These are phyloP conservation scores for Medauroidea extradentata DNA, from an alignment of 1,140 invertebrate species.

Conservation along the genomic window DNA sequence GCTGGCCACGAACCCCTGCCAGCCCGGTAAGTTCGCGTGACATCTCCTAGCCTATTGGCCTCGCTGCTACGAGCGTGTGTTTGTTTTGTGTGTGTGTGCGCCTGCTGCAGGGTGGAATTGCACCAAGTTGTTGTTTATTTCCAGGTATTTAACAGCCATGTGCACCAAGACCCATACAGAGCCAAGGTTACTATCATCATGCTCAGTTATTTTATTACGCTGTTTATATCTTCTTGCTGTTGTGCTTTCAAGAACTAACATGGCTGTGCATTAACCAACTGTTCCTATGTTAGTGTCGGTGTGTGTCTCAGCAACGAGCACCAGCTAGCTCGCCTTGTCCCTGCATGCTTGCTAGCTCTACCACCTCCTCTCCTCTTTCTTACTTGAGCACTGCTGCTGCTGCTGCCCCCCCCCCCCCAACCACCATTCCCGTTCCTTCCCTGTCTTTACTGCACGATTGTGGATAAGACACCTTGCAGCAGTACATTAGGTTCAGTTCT, in stretches of 20 bases:
- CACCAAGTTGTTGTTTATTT: slow-evolving; percentile 39
- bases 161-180: slow-evolving; percentile 83
- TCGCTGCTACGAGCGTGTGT: not conserved
- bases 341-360: no score
- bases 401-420: no score
- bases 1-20: slow-evolving; percentile 81
- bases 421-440: no score
- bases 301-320: no score
- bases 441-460: no score
- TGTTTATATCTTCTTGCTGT: slow-evolving; percentile 1
- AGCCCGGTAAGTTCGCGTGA: slow-evolving; percentile 69
- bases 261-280: slow-evolving; percentile 1
- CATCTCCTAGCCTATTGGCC: not conserved
- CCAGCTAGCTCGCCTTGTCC: no score
- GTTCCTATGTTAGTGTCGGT: not conserved
- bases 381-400: no score
- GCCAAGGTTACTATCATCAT: slow-evolving; percentile 63
- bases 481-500: no score
- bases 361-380: no score
- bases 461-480: no score
- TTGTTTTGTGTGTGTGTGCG: slow-evolving; percentile 1
- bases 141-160: slow-evolving; percentile 89
- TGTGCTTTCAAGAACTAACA: not conserved
- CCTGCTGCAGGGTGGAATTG: not conserved
- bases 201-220: not conserved